phyloP scores from a whole-genome alignment of 2,797 vertebrate genomes.

The Ptychobarbus kaznakovi region DNA sequence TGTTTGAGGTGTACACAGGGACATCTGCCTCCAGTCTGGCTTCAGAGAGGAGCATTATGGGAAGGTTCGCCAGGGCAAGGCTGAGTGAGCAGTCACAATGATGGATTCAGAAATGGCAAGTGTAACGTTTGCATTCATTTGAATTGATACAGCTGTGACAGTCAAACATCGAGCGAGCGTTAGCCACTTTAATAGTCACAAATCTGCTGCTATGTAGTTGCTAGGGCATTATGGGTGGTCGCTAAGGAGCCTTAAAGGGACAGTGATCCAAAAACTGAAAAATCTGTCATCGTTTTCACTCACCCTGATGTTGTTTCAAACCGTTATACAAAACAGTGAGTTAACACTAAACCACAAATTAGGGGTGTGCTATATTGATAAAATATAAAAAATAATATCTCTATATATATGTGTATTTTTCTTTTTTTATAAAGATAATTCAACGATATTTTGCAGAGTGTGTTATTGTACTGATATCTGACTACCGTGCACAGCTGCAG shows the following conservation, averaged over 20 bases:
- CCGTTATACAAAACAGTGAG: background rate
- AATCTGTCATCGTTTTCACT: background rate
- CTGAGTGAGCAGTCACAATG: conserved; percentile 27
- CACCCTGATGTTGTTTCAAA: background rate
- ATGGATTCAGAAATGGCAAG: conserved; percentile 29
- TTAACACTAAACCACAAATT: background rate
- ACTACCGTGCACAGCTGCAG: too few species aligned
- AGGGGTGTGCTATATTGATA: too few species aligned
- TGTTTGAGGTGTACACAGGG: conserved; percentile 51
- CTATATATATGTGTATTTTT: too few species aligned
- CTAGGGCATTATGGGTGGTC: background rate
- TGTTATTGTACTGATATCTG: too few species aligned
- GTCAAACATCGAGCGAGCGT: background rate
- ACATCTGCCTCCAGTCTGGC: conserved; percentile 52
- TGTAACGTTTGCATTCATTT: conserved; percentile 13
- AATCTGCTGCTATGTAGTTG: background rate
- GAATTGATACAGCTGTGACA: conserved; percentile 14
- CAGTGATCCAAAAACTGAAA: too few species aligned
- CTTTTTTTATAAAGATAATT: too few species aligned
- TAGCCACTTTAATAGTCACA: conserved; percentile 10
- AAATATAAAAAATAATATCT: too few species aligned
- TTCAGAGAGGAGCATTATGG: conserved; percentile 34
- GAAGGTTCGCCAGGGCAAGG: conserved; percentile 28
- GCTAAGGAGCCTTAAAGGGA: background rate
- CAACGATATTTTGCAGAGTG: too few species aligned